A percentile compares a stretch with the other conserved stretches of the same genome.
Conservation (phyloP, 2,888 invertebrate genomes). For the Volucella inanis region DNA sequence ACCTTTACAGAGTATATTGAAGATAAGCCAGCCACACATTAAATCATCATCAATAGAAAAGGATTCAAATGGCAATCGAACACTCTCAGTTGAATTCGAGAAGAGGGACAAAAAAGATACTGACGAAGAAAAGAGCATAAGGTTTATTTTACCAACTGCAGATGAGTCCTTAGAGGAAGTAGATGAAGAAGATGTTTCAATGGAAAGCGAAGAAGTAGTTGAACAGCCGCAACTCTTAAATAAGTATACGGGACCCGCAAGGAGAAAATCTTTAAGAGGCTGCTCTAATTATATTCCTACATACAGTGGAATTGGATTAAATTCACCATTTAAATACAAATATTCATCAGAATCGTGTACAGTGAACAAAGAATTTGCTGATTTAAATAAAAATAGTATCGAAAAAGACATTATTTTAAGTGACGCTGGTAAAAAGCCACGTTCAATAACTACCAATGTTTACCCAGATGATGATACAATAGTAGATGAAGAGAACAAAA, state of each 20-base stretch:
- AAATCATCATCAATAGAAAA: not conserved
- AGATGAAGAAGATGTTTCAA: constrained; percentile 18
- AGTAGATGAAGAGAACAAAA: too few species aligned
- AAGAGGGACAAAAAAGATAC: constrained; percentile 35
- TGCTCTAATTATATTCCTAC: not conserved
- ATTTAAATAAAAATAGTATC: too few species aligned
- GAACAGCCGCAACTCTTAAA: not conserved
- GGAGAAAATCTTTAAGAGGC: constrained; percentile 47
- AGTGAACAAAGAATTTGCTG: not conserved
- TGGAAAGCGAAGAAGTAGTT: constrained; percentile 49
- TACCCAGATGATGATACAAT: too few species aligned
- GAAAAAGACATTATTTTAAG: too few species aligned
- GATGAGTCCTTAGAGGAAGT: constrained; percentile 49
- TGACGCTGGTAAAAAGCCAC: too few species aligned
- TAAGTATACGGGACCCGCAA: constrained; percentile 26
- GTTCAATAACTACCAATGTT: too few species aligned
- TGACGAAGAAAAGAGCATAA: constrained; percentile 76
- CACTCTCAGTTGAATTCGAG: constrained; percentile 24
- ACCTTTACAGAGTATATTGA: constrained; percentile 71
- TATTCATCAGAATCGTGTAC: not conserved
- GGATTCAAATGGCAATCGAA: too few species aligned
- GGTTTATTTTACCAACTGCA: constrained; percentile 75
- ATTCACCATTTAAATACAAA: not conserved
- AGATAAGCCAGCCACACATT: constrained; percentile 22
- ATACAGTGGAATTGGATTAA: not conserved